Conservation (phyloP, 2,113 vertebrate genomes). For the Hippocampus zosterae region DNA sequence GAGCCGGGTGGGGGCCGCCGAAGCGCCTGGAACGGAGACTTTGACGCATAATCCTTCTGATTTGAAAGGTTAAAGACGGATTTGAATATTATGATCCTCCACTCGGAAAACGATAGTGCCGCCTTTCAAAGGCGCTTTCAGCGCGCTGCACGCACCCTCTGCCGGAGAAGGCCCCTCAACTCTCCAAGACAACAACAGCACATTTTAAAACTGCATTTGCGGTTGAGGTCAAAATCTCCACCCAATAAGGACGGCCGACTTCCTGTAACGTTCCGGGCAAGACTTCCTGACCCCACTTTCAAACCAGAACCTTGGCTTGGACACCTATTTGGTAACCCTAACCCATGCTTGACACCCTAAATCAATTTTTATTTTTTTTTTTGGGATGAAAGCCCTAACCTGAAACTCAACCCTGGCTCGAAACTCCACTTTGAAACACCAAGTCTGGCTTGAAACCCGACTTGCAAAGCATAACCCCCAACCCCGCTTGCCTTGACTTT, state of each 20-base stretch:
- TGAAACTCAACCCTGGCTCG: too few relatives aligned
- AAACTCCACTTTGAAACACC: too few relatives aligned
- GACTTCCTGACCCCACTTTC: too few relatives aligned
- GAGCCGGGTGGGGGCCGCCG: conserved; percentile 69
- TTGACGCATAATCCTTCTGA: conserved; percentile 72
- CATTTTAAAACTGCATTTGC: too few relatives aligned
- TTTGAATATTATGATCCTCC: conserved; percentile 75
- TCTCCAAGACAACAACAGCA: too few relatives aligned
- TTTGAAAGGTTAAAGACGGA: conserved; percentile 77
- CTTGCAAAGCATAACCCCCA: too few relatives aligned
- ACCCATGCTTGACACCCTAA: too few relatives aligned
- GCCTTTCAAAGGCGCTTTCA: neutral
- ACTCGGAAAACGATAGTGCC: conserved; percentile 65
- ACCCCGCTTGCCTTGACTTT: conserved; percentile 15
- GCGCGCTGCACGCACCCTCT: neutral
- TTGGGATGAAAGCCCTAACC: too few relatives aligned
- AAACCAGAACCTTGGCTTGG: too few relatives aligned
- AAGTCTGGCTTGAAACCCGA: too few relatives aligned
- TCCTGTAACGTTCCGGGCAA: neutral
- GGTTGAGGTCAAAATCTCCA: neutral
- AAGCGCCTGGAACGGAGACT: conserved; percentile 70
- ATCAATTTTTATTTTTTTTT: too few relatives aligned
- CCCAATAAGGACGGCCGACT: neutral
- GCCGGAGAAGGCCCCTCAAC: neutral
- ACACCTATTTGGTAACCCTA: too few relatives aligned